phyloP scores from a whole-genome alignment of 2,797 vertebrate species.

The Paramormyrops hopkinsi region DNA sequence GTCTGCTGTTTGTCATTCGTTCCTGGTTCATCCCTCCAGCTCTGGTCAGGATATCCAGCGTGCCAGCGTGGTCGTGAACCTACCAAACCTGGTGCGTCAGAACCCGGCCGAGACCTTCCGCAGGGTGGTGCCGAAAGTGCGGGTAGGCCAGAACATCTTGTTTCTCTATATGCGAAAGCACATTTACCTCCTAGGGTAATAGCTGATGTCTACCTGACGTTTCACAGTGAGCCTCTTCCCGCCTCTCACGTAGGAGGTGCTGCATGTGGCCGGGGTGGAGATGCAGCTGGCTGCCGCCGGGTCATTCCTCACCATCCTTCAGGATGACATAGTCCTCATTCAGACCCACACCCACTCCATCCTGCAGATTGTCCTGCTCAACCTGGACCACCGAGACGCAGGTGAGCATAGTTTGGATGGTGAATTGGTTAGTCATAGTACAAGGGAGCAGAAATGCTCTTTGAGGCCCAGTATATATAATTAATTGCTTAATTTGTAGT shows the following conservation, averaged over 20 bases:
- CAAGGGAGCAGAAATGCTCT: background rate
- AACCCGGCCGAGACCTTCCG: constrained; percentile 88
- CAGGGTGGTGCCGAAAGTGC: constrained; percentile 86
- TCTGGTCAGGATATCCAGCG: constrained; percentile 88
- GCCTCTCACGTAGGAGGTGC: constrained; percentile 67
- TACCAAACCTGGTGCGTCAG: constrained; percentile 83
- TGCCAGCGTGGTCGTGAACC: constrained; percentile 83
- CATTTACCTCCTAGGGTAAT: background rate
- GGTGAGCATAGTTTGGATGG: constrained; percentile 54
- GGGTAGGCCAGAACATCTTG: constrained; percentile 63
- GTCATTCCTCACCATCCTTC: constrained; percentile 82
- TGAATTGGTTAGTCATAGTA: background rate
- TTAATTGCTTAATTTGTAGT: background rate
- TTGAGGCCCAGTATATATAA: background rate
- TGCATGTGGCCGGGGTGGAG: constrained; percentile 77
- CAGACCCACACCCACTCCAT: constrained; percentile 86
- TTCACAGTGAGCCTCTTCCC: background rate
- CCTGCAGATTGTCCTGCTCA: constrained; percentile 82
- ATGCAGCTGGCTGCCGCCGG: constrained; percentile 84
- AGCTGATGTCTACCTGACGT: background rate
- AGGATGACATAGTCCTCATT: constrained; percentile 83
- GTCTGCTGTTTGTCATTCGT: constrained; percentile 6
- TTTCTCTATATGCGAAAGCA: background rate
- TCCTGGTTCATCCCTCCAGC: constrained; percentile 48
- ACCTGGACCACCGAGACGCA: constrained; percentile 84